Evolutionary conservation across 2,888 invertebrate species (phyloP).

Genomic region (Platycheirus albimanus): DNA sequence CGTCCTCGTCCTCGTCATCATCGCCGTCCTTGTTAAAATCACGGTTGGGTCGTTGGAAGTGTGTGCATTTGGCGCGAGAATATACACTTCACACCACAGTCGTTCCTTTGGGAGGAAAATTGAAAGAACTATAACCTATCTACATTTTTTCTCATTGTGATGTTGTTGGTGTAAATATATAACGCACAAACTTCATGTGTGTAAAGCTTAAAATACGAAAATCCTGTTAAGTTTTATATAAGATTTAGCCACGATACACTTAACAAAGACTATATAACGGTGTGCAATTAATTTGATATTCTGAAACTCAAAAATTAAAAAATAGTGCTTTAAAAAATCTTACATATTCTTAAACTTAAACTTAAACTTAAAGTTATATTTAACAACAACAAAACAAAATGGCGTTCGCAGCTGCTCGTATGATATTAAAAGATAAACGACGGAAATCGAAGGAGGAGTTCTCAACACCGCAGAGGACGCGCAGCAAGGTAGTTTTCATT

Average conservation of each 20-base stretch:
- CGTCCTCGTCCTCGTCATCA: not conserved
- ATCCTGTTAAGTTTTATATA: constrained; percentile 36
- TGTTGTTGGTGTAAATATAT: constrained; percentile 32
- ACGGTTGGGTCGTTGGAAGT: constrained; percentile 32
- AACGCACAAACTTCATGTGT: constrained; percentile 46
- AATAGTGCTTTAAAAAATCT: not conserved
- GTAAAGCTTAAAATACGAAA: constrained; percentile 29
- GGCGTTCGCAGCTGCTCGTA: constrained; percentile 93
- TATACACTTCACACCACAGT: constrained; percentile 31
- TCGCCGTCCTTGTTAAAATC: constrained; percentile 40
- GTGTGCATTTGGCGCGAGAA: constrained; percentile 59
- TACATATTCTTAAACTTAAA: not conserved
- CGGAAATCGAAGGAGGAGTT: constrained; percentile 93
- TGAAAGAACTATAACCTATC: constrained; percentile 13
- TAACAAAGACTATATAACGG: not conserved
- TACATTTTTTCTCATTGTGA: not conserved
- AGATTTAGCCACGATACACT: constrained; percentile 17
- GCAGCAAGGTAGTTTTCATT: constrained; percentile 89
- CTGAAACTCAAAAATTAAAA: constrained; percentile 8
- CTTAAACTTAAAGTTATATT: not conserved
- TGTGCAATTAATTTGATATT: constrained; percentile 46
- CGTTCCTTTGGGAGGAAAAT: constrained; percentile 2
- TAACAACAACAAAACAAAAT: constrained; percentile 82
- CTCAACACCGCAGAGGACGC: constrained; percentile 87
- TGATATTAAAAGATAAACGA: constrained; percentile 92